phyloP scores from a whole-genome alignment of 2,888 invertebrate species.

The Arctia plantaginis region DNA sequence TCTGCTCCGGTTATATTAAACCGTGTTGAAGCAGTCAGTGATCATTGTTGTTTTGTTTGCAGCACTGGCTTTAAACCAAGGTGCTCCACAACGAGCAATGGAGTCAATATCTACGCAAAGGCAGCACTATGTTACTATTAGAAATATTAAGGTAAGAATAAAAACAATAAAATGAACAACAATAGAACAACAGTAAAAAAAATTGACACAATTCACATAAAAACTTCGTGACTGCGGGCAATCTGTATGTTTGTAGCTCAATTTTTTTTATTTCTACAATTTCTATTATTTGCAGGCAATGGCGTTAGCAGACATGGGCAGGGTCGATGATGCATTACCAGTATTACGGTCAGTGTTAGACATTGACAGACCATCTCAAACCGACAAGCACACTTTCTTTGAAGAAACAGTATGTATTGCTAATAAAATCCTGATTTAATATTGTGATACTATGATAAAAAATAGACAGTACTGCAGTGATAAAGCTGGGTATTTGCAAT shows the following conservation, averaged over 20 bases:
- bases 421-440: background rate
- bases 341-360: conserved; percentile 86
- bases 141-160: conserved; percentile 88
- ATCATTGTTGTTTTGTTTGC: conserved; percentile 39
- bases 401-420: conserved; percentile 86
- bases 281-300: conserved; percentile 65
- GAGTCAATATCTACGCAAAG: conserved; percentile 88
- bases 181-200: no score
- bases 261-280: background rate
- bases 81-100: conserved; percentile 88
- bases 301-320: conserved; percentile 86
- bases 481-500: background rate
- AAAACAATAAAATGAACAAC: no score
- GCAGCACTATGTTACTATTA: conserved; percentile 88
- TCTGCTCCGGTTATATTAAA: background rate
- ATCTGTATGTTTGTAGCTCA: background rate
- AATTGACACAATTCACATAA: no score
- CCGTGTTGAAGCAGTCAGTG: background rate
- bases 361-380: conserved; percentile 81
- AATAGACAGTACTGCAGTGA: no score
- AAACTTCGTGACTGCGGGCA: no score
- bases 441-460: background rate
- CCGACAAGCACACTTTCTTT: conserved; percentile 87
- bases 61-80: conserved; percentile 89
- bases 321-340: conserved; percentile 88